Evolutionary conservation across 2,113 vertebrate species (phyloP), one percentile per base, ranked within the genome.

Genomic region (Solea senegalensis): DNA sequence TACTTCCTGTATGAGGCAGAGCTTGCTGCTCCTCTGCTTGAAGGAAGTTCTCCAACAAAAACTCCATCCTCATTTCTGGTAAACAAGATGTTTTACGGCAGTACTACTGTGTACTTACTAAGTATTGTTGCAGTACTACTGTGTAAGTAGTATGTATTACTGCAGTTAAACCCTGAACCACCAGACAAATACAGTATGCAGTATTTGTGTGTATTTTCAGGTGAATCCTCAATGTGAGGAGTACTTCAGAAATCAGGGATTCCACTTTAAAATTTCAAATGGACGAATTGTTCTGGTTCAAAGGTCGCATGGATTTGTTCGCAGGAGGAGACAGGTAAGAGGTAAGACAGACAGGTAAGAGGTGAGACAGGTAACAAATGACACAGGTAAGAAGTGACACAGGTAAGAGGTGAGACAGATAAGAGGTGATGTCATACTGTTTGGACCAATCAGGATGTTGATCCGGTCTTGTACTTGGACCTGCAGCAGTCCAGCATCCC

Each of bases 1-100:
- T 95, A 95, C 86, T 96, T 95, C 53, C 86, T 97, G 53, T 97
- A 95, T 49, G 96, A 97, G 89, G 96, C 95, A 8, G 95, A 97
- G 74, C 86, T 93, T 5, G 93, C 95, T 14, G 69, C 55, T 0
- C 86, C 90, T 0, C 86, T 95, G 58, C 49, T 83, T 44, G 84
- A 68, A 65, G 55, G 34, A 27, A 63, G 14, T 2, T 86, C 89
- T 43, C 48, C 52, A 46, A 50, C 68, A 27, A 15, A 89, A 21
- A 71, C 80, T 4, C 70, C 90, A 9, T 78, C 78, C 0, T 70
- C 85, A n/a, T 74, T 90, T 46, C 82, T 94, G 94, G 96, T 96
- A 48, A 48, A 14, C 1, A 48, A 48, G 0, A 10, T 48, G 44
- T 7, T 11, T 27, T 10, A 12, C 4, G 5, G 8, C 2, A 39